These are phyloP conservation scores for Diachrysia chrysitis DNA, from an alignment of 2,888 invertebrate genomes.

Conservation along the genomic window DNA sequence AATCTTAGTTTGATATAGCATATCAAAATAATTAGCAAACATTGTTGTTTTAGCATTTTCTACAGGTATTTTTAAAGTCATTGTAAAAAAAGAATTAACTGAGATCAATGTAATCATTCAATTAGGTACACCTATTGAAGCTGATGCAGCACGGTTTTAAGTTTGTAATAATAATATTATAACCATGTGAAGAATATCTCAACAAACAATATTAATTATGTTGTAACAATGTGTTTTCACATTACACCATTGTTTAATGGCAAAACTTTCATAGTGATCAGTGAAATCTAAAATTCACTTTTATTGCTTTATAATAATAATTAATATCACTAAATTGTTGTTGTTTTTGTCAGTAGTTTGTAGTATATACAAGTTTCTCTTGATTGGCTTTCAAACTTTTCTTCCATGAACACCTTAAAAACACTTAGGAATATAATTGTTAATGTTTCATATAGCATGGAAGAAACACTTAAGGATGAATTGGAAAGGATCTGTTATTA, in stretches of 20 bases:
- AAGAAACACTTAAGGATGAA: no score
- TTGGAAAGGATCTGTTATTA: no score
- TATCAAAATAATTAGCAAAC: no score
- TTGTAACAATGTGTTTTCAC: conserved; percentile 20
- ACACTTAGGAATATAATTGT: no score
- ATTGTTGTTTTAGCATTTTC: no score
- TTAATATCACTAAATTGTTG: neutral
- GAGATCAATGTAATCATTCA: neutral
- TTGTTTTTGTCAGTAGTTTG: neutral
- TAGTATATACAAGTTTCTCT: no score
- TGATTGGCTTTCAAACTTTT: no score
- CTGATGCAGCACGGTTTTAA: neutral
- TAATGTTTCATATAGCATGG: no score
- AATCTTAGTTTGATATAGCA: no score
- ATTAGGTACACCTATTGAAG: neutral
- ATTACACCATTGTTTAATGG: conserved; percentile 27
- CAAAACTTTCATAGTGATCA: conserved; percentile 29
- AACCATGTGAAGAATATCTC: neutral
- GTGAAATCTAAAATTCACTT: conserved; percentile 37
- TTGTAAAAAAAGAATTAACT: no score
- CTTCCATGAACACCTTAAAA: no score
- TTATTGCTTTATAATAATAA: conserved; percentile 28
- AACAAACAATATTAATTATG: neutral
- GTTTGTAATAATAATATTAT: neutral
- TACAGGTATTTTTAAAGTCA: no score